Evolutionary conservation across 1,140 invertebrate genomes (phyloP), one percentile per base, ranked within the genome.

Genomic region (Orussus abietinus): DNA sequence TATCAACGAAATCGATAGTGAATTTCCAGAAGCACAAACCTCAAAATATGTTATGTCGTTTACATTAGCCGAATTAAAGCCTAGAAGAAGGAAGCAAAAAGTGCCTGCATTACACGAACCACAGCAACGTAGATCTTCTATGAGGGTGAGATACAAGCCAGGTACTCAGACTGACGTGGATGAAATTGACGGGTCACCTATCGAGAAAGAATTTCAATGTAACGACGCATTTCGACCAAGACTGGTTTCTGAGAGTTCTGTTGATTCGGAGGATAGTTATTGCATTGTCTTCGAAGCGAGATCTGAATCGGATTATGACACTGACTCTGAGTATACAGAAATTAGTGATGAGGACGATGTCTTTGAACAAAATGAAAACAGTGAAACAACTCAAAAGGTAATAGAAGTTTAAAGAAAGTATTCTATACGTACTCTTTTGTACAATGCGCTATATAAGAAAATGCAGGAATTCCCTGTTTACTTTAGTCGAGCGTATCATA

Each of bases 201-300:
- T n/a, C n/a, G n/a, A n/a, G n/a, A n/a, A n/a, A n/a, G n/a, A n/a
- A n/a, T n/a, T n/a, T n/a, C n/a, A n/a, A n/a, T n/a, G n/a, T n/a
- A n/a, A n/a, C n/a, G n/a, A 33, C 13, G 13, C 14, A 12, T 53
- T 39, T 37, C 46, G 57, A 22, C 26, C 41, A 4, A 51, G 56
- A n/a, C 15, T 48, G 4, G 9, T 53, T 5, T 73, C 71, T 4
- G 64, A 70, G 34, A 64, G 54, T 42, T 72, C 72, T 1, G 47
- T 59, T 4, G 66, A 72, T 32, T 74, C 65, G n/a, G 68, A 72
- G 18, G 66, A 72, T 35, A 72, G 66, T 40, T 70, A 56, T 7
- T 58, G 44, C 14, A 65, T 75, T 37, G 54, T 72, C 19, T 72
- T 72, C 49, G 57, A 64, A 29, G 37, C 49, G 34, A 41, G 39